phyloP scores from a whole-genome alignment of 2,888 invertebrate genomes.

The Pteria penguin region DNA sequence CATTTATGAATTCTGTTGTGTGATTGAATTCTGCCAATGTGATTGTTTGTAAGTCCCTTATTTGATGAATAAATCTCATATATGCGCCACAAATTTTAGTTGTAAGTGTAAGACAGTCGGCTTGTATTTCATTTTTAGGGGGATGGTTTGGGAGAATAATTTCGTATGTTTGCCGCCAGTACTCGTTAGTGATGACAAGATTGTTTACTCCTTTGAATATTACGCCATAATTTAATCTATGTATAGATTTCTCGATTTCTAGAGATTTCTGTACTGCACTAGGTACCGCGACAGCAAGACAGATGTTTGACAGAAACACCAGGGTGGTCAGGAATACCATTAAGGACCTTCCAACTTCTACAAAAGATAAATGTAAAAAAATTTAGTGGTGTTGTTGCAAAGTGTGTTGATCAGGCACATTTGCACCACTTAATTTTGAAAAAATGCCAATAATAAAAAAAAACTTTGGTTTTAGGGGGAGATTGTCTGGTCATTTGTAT shows the following conservation, averaged over 20 bases:
- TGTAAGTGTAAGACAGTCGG: background rate
- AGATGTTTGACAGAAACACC: background rate
- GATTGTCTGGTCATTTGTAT: background rate
- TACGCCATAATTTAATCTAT: conserved; percentile 30
- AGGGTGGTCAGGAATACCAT: background rate
- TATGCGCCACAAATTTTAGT: background rate
- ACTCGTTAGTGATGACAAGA: conserved; percentile 5
- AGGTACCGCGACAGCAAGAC: background rate
- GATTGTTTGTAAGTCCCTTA: background rate
- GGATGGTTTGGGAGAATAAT: conserved; percentile 8
- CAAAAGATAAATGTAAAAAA: conserved; percentile 7
- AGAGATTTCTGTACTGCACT: background rate
- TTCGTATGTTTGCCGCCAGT: conserved; percentile 30
- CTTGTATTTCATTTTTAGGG: background rate
- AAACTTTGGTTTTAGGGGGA: background rate
- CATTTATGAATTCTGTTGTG: background rate
- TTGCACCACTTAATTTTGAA: background rate
- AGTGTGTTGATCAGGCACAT: background rate
- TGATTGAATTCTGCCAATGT: background rate
- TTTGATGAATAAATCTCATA: conserved; percentile 1
- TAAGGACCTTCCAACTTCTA: background rate
- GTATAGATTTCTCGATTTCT: conserved; percentile 1
- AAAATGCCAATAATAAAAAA: background rate
- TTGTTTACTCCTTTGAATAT: conserved; percentile 9
- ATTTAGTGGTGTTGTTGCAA: background rate